phyloP scores from a whole-genome alignment of 2,888 invertebrate genomes.

The Clivina fossor region DNA sequence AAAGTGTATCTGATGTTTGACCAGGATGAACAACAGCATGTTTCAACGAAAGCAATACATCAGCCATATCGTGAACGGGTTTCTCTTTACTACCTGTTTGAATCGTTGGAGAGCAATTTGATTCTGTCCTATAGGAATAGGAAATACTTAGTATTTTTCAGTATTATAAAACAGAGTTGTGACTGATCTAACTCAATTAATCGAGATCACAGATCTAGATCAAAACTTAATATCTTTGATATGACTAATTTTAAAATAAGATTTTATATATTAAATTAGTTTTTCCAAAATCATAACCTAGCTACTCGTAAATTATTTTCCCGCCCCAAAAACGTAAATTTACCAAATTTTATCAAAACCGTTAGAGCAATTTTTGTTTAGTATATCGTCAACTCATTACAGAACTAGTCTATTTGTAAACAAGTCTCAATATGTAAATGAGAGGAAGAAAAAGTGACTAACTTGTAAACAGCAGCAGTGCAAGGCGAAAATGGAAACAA shows the following conservation, averaged over 20 bases:
- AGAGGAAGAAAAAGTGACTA: conserved; percentile 48
- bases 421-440: neutral
- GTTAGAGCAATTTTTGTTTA: too few relatives aligned
- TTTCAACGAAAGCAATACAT: conserved; percentile 83
- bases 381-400: too few relatives aligned
- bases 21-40: conserved; percentile 85
- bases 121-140: conserved; percentile 39
- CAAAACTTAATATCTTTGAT: neutral
- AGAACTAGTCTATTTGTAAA: too few relatives aligned
- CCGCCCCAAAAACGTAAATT: too few relatives aligned
- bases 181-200: too few relatives aligned
- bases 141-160: neutral
- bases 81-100: conserved; percentile 51
- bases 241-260: neutral
- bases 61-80: conserved; percentile 76
- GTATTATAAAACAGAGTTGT: too few relatives aligned
- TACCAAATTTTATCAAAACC: too few relatives aligned
- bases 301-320: too few relatives aligned
- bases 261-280: neutral
- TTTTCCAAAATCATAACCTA: neutral
- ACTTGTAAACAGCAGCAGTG: conserved; percentile 71
- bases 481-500: conserved; percentile 86
- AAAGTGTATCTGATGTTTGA: conserved; percentile 51
- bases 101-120: conserved; percentile 21
- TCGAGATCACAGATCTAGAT: neutral